phyloP scores from a whole-genome alignment of 2,113 vertebrate genomes.

The Hystrix cristata region DNA sequence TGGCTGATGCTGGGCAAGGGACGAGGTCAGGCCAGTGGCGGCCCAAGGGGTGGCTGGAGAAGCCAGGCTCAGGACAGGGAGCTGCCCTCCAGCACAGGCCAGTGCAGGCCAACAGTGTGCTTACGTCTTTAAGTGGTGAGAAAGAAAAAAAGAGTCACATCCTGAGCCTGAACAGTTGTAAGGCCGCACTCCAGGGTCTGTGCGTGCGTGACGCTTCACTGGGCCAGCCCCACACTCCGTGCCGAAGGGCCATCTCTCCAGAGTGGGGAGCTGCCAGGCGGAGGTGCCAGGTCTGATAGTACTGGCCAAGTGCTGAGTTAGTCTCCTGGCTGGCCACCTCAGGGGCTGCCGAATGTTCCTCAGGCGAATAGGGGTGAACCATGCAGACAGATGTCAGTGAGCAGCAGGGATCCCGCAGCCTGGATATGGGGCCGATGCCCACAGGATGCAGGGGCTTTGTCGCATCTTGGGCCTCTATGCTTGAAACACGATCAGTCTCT shows the following conservation, averaged over 20 bases:
- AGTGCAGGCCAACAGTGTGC: not conserved
- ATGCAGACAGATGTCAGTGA: not conserved
- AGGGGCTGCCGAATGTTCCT: not conserved
- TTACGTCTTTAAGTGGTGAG: not conserved
- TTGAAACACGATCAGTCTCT: not conserved
- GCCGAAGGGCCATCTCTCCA: not conserved
- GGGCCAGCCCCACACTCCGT: not conserved
- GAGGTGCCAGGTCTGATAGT: too few relatives aligned
- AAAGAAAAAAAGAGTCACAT: too few relatives aligned
- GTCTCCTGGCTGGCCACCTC: not conserved
- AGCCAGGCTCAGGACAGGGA: too few relatives aligned
- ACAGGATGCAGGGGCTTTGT: not conserved
- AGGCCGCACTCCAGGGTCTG: not conserved
- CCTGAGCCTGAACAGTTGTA: not conserved
- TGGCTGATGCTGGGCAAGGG: not conserved
- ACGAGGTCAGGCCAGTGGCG: not conserved
- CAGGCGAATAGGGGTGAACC: not conserved
- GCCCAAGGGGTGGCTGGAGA: not conserved
- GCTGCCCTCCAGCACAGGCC: too few relatives aligned
- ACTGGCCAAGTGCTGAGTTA: not conserved
- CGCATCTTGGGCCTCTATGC: not conserved
- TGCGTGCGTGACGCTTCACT: not conserved
- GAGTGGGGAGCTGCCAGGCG: not conserved
- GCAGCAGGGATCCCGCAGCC: not conserved
- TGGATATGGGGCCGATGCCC: not conserved